Conservation (phyloP, 2,888 invertebrate species). For the Frankliniella fusca region DNA sequence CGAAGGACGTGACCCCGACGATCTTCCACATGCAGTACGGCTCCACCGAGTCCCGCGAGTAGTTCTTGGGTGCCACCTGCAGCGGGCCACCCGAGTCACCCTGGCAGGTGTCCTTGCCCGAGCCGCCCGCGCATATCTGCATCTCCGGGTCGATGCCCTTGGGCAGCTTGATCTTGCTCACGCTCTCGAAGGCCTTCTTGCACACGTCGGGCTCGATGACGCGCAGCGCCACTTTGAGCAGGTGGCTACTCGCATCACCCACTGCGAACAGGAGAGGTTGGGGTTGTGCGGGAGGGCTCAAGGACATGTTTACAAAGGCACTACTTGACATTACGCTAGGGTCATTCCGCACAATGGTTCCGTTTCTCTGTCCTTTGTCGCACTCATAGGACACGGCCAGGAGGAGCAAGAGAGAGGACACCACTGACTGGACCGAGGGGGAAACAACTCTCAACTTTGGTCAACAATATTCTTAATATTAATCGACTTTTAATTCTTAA, state of each 20-base stretch:
- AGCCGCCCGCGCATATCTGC: constrained; percentile 55
- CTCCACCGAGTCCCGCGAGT: constrained; percentile 21
- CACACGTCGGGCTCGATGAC: constrained; percentile 7
- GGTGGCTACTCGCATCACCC: constrained; percentile 43
- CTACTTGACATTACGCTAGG: background rate
- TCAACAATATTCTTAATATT: too few species aligned
- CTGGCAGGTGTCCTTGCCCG: constrained; percentile 43
- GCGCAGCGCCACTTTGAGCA: constrained; percentile 52
- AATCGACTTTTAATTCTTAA: too few species aligned
- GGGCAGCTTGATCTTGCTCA: constrained; percentile 37
- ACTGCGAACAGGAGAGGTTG: constrained; percentile 40
- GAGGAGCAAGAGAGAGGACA: too few species aligned
- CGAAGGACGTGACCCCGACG: constrained; percentile 54
- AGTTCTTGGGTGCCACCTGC: constrained; percentile 42
- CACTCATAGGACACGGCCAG: too few species aligned
- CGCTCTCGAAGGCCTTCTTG: background rate
- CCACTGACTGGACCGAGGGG: too few species aligned
- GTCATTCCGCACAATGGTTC: too few species aligned
- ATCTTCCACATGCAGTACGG: constrained; percentile 51
- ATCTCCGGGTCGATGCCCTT: constrained; percentile 48
- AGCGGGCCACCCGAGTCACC: constrained; percentile 72
- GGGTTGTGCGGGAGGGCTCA: background rate
- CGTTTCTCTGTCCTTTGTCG: too few species aligned
- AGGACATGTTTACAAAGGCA: too few species aligned
- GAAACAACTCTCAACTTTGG: too few species aligned